Conservation (phyloP, 2,797 vertebrate genomes). For the Lagorchestes hirsutus region DNA sequence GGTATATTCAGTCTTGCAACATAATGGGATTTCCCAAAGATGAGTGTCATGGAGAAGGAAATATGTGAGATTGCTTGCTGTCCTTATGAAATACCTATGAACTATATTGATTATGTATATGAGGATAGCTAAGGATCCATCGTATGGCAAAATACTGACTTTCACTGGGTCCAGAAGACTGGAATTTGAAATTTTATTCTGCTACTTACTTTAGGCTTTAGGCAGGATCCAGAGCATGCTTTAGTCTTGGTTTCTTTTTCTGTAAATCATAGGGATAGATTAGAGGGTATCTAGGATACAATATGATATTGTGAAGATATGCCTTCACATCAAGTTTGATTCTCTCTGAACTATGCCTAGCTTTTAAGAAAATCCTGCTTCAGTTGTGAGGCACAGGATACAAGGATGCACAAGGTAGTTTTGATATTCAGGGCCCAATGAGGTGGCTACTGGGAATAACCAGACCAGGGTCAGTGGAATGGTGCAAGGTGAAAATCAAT, state of each 20-base stretch:
- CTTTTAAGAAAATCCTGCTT: too few species aligned
- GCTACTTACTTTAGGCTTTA: not conserved
- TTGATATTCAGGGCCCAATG: not conserved
- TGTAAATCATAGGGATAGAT: too few species aligned
- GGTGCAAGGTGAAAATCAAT: not conserved
- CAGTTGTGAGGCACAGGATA: not conserved
- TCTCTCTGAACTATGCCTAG: too few species aligned
- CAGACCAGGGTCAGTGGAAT: not conserved
- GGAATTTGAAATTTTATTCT: not conserved
- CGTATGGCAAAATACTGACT: not conserved
- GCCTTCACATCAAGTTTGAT: too few species aligned
- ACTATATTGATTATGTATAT: not conserved
- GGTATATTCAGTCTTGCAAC: not conserved
- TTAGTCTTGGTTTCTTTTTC: too few species aligned
- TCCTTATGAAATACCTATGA: too few species aligned
- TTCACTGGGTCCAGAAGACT: not conserved
- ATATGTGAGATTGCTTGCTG: too few species aligned
- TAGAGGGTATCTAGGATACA: too few species aligned
- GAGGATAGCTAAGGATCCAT: not conserved
- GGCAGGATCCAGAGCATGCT: too few species aligned
- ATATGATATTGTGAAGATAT: too few species aligned
- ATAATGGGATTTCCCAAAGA: too few species aligned
- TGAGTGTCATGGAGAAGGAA: too few species aligned
- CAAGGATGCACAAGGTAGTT: not conserved
- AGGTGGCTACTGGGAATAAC: not conserved